These are phyloP conservation scores for Amphipyra berbera DNA, from an alignment of 2,888 invertebrate genomes.

Conservation along the genomic window DNA sequence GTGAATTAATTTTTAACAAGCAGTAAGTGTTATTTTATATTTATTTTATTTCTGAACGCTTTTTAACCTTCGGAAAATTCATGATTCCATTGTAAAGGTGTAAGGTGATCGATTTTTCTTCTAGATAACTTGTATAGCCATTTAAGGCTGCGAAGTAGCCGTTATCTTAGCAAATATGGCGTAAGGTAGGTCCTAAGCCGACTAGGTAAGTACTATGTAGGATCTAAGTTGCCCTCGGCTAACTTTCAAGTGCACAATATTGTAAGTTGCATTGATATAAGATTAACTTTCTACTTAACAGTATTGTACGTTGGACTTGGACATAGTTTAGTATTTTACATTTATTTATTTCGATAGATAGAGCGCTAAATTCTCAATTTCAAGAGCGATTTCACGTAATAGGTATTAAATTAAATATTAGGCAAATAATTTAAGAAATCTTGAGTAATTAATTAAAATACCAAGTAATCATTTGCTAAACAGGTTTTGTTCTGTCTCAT, in stretches of 20 bases:
- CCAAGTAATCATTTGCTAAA: no score
- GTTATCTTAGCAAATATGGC: slow-evolving; percentile 62
- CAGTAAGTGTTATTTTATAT: slow-evolving; percentile 45
- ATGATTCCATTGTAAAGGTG: slow-evolving; percentile 18
- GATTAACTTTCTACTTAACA: slow-evolving; percentile 55
- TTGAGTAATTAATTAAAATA: no score
- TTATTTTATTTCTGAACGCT: background rate
- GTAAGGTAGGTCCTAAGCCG: slow-evolving; percentile 38
- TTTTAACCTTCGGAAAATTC: slow-evolving; percentile 37
- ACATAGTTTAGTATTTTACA: background rate
- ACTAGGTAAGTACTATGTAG: slow-evolving; percentile 35
- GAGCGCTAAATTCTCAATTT: no score
- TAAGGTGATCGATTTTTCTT: slow-evolving; percentile 47
- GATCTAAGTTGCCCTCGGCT: slow-evolving; percentile 51
- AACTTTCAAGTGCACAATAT: slow-evolving; percentile 55
- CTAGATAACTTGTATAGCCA: slow-evolving; percentile 47
- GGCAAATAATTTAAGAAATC: no score
- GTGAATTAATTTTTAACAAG: slow-evolving; percentile 39
- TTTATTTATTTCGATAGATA: background rate
- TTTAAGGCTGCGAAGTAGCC: slow-evolving; percentile 53
- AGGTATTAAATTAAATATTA: no score
- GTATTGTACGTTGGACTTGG: slow-evolving; percentile 16
- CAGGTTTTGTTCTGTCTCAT: background rate
- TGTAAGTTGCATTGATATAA: slow-evolving; percentile 43
- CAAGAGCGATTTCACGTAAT: no score